A percentile compares a stretch with the other conserved stretches of the same genome.
Evolutionary conservation across 1,140 invertebrate species (phyloP).

Genomic region (Drosophila kanapiae): DNA sequence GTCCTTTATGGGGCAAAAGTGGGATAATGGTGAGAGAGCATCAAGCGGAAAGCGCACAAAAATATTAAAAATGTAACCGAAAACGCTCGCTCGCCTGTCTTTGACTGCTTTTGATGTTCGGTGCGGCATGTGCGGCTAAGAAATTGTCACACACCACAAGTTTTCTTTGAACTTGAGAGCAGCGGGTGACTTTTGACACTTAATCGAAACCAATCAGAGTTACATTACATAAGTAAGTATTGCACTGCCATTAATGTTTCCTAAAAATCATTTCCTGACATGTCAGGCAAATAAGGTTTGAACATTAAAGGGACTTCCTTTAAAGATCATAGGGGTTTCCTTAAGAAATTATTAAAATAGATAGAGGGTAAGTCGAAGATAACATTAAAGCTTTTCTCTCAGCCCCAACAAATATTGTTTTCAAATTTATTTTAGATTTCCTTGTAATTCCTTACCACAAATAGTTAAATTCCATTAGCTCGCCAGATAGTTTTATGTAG

Average conservation of each 20-base stretch:
- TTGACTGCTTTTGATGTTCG: conserved; percentile 34
- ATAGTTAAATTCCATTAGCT: too few species aligned
- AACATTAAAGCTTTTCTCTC: too few species aligned
- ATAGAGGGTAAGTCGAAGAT: too few species aligned
- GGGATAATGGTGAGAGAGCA: not conserved
- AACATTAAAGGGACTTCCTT: too few species aligned
- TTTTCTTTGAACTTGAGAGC: conserved; percentile 13
- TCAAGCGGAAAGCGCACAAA: conserved; percentile 2
- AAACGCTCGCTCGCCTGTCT: conserved; percentile 1
- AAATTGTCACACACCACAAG: conserved; percentile 14
- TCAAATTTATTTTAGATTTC: too few species aligned
- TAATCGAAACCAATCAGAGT: conserved; percentile 13
- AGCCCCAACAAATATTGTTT: too few species aligned
- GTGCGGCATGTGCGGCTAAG: conserved; percentile 1
- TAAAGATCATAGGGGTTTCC: too few species aligned
- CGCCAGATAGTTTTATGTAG: not conserved
- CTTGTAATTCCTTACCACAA: too few species aligned
- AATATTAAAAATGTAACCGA: conserved; percentile 44
- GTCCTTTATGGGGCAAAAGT: conserved; percentile 6
- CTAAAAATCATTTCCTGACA: not conserved
- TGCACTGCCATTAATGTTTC: not conserved
- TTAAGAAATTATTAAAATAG: too few species aligned
- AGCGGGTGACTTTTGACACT: not conserved
- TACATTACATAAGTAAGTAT: not conserved
- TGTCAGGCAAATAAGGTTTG: not conserved